These are phyloP conservation scores for rabbit (Oryctolagus cuniculus) DNA, from an alignment of 2,113 vertebrate genomes.

Conservation along the genomic window mOryCun1.1 NC_091437.1:40242001-40242500, in stretches of 20 bases:
- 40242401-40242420: not conserved
- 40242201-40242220: not conserved
- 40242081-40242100: too few relatives aligned
- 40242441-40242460: not conserved
- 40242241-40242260: fast-evolving
- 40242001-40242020: not conserved
- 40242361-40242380: not conserved
- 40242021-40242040: not conserved
- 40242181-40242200: not conserved
- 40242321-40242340: not conserved
- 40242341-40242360: not conserved
- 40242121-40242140: not conserved
- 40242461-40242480: too few relatives aligned
- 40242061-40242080: not conserved
- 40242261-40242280: not conserved
- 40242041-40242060: not conserved
- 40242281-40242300: not conserved
- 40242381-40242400: too few relatives aligned
- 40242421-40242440: not conserved
- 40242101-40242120: not conserved
- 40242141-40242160: not conserved
- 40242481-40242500: not conserved
- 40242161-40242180: not conserved
- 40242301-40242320: not conserved
- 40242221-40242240: not conserved